Conservation (phyloP, 2,888 invertebrate genomes). For the Dicycla oo region DNA sequence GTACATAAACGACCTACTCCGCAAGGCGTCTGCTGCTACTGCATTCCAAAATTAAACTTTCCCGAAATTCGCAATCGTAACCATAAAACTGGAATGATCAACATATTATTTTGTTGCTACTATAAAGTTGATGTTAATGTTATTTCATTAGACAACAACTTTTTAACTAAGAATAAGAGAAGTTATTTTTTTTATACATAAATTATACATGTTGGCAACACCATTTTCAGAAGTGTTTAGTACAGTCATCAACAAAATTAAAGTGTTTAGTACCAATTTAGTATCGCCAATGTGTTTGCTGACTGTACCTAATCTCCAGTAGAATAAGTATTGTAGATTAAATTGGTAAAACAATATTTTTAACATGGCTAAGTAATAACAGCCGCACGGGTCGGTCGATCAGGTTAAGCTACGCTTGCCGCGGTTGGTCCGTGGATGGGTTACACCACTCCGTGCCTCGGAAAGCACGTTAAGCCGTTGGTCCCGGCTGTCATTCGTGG, state of each 20-base stretch:
- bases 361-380: too few relatives aligned
- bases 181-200: neutral
- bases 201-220: constrained; percentile 11
- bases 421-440: too few relatives aligned
- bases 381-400: too few relatives aligned
- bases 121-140: neutral
- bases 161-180: neutral
- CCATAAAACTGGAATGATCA: constrained; percentile 5
- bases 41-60: constrained; percentile 19
- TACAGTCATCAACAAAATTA: neutral
- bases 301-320: neutral
- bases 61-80: constrained; percentile 11
- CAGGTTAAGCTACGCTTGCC: too few relatives aligned
- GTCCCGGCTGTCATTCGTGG: too few relatives aligned
- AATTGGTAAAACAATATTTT: too few relatives aligned
- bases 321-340: neutral
- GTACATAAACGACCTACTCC: constrained; percentile 16
- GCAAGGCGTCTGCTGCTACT: constrained; percentile 9
- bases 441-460: too few relatives aligned
- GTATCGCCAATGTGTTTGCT: neutral
- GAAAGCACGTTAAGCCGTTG: too few relatives aligned
- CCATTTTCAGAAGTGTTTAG: neutral
- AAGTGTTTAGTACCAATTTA: neutral
- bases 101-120: neutral
- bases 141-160: neutral